phyloP scores from a whole-genome alignment of 2,113 vertebrate species.

The Gobio gobio region DNA sequence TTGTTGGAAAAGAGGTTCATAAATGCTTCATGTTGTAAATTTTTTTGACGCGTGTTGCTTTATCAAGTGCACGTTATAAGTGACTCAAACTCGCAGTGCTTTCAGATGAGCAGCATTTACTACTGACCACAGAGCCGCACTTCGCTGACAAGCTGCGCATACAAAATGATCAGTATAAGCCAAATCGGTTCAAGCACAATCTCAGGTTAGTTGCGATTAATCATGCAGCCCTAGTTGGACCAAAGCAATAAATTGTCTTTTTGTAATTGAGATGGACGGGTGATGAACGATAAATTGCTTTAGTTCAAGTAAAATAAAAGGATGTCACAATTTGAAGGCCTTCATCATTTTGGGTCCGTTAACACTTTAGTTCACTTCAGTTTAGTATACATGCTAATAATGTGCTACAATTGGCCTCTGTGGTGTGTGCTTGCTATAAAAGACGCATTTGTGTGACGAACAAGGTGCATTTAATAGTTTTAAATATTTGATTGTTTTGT shows the following conservation, averaged over 20 bases:
- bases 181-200: too few species aligned
- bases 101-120: too few species aligned
- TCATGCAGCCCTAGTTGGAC: too few species aligned
- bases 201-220: too few species aligned
- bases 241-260: not conserved
- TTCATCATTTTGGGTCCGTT: not conserved
- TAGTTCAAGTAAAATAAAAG: not conserved
- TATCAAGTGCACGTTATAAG: too few species aligned
- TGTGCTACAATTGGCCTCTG: not conserved
- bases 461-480: not conserved
- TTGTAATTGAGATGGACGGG: not conserved
- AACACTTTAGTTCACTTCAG: not conserved
- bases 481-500: not conserved
- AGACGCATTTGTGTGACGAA: not conserved
- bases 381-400: not conserved
- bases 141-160: too few species aligned
- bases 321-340: not conserved
- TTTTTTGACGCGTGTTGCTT: too few species aligned
- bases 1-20: too few species aligned
- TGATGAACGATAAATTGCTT: not conserved
- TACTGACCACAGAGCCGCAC: too few species aligned
- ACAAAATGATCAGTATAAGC: too few species aligned
- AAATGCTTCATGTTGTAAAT: too few species aligned
- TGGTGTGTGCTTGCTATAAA: not conserved
- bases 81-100: too few species aligned